Conservation (phyloP, 2,797 vertebrate species). For the Phyllotis vaccarum region DNA sequence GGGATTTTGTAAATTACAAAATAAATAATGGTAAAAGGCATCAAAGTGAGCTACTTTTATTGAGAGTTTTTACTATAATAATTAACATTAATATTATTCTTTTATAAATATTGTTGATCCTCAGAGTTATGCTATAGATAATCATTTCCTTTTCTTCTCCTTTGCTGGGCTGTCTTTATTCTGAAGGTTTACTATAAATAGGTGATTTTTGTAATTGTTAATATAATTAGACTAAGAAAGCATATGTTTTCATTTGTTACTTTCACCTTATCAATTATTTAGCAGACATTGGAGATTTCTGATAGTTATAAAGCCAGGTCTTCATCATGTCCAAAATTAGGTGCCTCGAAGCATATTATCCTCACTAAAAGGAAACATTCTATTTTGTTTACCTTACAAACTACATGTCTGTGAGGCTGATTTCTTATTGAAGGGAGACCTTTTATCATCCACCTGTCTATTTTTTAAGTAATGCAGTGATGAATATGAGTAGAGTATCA, state of each 20-base stretch:
- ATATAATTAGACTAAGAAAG: neutral
- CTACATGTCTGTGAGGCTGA: neutral
- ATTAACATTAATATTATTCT: too few species aligned
- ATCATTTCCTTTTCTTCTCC: neutral
- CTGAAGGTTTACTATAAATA: neutral
- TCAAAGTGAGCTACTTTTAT: neutral
- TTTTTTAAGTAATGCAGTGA: neutral
- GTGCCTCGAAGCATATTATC: neutral
- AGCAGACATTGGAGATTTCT: neutral
- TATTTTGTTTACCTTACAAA: neutral
- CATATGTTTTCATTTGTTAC: neutral
- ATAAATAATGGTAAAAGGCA: neutral
- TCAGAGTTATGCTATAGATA: neutral
- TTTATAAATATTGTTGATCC: neutral
- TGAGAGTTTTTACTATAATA: neutral
- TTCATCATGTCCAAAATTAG: neutral
- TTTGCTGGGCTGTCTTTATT: neutral
- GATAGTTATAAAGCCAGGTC: neutral
- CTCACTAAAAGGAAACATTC: neutral
- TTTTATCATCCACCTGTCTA: neutral
- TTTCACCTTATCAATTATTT: neutral
- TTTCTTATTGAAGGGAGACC: neutral
- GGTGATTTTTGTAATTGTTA: neutral
- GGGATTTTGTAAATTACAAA: neutral
- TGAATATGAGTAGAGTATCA: neutral